phyloP scores from a whole-genome alignment of 2,797 vertebrate species.

The Etheostoma perlongum region DNA sequence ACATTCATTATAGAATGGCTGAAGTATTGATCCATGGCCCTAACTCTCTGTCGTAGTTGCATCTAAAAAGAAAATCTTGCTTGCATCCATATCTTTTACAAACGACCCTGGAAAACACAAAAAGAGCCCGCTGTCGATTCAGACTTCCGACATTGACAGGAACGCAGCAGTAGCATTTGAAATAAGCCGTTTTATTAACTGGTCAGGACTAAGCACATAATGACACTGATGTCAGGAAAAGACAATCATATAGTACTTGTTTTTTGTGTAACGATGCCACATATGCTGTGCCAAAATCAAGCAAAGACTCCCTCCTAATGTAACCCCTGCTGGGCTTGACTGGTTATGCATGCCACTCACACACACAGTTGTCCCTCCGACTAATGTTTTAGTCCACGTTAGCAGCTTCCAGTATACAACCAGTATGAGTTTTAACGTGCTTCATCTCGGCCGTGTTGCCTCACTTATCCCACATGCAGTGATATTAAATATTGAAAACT shows the following conservation, averaged over 20 bases:
- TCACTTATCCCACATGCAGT: constrained; percentile 18
- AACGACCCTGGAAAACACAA: neutral
- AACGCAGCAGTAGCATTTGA: constrained; percentile 37
- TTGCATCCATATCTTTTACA: neutral
- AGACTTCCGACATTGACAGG: constrained; percentile 37
- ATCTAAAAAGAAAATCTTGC: neutral
- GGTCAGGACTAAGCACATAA: constrained; percentile 61
- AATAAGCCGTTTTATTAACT: constrained; percentile 7
- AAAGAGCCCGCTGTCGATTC: neutral
- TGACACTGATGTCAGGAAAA: constrained; percentile 57
- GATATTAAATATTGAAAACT: neutral
- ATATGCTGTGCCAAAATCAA: constrained; percentile 81
- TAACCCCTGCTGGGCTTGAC: constrained; percentile 40
- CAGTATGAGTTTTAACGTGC: constrained; percentile 24
- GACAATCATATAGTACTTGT: constrained; percentile 55
- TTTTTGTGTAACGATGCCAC: constrained; percentile 61
- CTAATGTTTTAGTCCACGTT: constrained; percentile 13
- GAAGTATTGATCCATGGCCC: neutral
- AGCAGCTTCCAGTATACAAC: constrained; percentile 33
- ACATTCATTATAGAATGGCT: neutral
- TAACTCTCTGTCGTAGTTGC: neutral
- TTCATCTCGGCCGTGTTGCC: constrained; percentile 41
- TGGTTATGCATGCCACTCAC: constrained; percentile 35
- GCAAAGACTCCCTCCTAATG: constrained; percentile 33
- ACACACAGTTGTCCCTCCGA: constrained; percentile 6